Base-by-base conservation (phyloP, 2,113 vertebrate genomes). In the Noctilio leporinus region DNA sequence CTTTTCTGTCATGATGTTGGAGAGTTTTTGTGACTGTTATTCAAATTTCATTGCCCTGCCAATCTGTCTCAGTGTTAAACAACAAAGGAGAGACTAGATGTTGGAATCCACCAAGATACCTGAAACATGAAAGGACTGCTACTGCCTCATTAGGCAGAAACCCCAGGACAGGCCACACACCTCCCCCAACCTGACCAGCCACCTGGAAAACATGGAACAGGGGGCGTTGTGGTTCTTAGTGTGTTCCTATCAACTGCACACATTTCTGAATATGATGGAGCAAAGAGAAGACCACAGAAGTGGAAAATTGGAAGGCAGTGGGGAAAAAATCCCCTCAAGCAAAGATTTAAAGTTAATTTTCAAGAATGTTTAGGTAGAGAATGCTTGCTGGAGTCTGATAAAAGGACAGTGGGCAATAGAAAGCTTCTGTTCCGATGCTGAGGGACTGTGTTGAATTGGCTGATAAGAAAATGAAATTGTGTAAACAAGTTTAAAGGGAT, bases 201-300 rank as follows among this genome's bases (percentile, higher is more conserved):
- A 96, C 97, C 94, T 96, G 96, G 97, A 97, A 97, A 97, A 82
- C 84, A 57, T 75, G 81, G 26, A 57, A 73, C 47, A 93, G 82
- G 5, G 70, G 73, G 12, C 43, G 3, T 70, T 75, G 97, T 97
- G 95, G 96, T 92, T 91, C 81, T 93, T 96, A 97, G 89, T 76
- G 83, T 62, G 97, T 98, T 93, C 84, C 92, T 98, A 97, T 98
- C 98, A 97, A 95, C 89, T 97, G 97, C 97, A 97, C 96, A 95
- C 57, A 76, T 86, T 96, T 94, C 92, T 86, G 93, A 91, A 91
- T 94, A 82, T 89, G 69, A 81, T 95, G 92, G 96, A 89, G 89
- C 84, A 95, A 92, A 96, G 82, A 97, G 96, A 95, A 97, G 92
- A 77, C 93, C 96, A 96, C 38, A 40, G 96, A 97, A 96, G 93